phyloP scores from a whole-genome alignment of 2,113 vertebrate species.

The Pseudorhombus dupliciocellatus region DNA sequence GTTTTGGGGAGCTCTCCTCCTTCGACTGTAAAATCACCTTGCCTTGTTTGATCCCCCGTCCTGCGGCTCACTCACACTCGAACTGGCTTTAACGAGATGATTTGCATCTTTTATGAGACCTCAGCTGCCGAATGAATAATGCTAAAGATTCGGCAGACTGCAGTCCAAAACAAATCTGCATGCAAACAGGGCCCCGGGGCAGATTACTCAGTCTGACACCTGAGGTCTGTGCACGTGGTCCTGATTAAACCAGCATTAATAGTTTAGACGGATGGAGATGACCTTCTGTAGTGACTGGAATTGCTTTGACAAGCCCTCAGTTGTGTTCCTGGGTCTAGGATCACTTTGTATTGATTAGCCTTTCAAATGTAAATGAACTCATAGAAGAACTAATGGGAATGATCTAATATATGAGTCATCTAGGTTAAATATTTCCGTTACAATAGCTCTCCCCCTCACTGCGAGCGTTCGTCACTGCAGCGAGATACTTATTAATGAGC shows the following conservation, averaged over 20 bases:
- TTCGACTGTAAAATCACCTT: slow-evolving; percentile 1
- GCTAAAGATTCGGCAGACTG: slow-evolving; percentile 16
- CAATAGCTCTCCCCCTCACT: background rate
- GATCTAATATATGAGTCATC: slow-evolving; percentile 13
- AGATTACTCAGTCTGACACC: slow-evolving; percentile 26
- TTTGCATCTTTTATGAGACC: slow-evolving; percentile 64
- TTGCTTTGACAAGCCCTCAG: slow-evolving; percentile 3
- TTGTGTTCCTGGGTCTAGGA: slow-evolving; percentile 14
- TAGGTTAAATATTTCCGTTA: slow-evolving; percentile 14
- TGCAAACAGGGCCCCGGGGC: slow-evolving; percentile 15
- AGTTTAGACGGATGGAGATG: slow-evolving; percentile 14
- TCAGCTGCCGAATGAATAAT: slow-evolving; percentile 53
- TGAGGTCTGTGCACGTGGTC: slow-evolving; percentile 14
- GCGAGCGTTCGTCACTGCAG: slow-evolving; percentile 14
- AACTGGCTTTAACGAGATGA: slow-evolving; percentile 37
- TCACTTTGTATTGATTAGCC: slow-evolving; percentile 37
- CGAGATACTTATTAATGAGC: slow-evolving; percentile 37
- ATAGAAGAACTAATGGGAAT: slow-evolving; percentile 1
- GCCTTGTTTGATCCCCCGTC: slow-evolving; percentile 23
- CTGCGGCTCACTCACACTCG: slow-evolving; percentile 29
- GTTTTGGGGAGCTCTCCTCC: slow-evolving; percentile 21
- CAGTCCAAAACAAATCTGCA: slow-evolving; percentile 33
- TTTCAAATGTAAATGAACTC: slow-evolving; percentile 34
- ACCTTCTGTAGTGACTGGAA: slow-evolving; percentile 39
- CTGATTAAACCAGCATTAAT: slow-evolving; percentile 5